Evolutionary conservation across 2,113 vertebrate genomes (phyloP).

Genomic region (Lipophrys pholis): DNA sequence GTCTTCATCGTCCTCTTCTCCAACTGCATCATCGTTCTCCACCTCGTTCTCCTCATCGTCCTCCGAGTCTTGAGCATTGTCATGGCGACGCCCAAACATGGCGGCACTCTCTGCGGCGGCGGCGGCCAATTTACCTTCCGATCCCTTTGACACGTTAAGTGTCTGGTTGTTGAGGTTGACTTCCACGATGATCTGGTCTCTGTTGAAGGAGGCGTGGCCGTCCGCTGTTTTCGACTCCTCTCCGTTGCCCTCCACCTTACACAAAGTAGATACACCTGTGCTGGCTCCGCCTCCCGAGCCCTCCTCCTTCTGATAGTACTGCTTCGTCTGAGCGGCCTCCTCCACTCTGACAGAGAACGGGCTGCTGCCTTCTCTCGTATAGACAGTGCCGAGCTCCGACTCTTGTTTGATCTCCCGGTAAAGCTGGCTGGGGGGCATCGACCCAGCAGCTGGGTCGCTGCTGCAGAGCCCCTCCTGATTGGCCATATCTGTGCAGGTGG

Average conservation of each 20-base stretch:
- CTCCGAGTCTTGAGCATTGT: conserved; percentile 79
- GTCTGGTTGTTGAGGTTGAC: conserved; percentile 99
- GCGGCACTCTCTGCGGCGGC: conserved; percentile 87
- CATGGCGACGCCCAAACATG: conserved; percentile 71
- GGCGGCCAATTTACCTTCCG: conserved; percentile 88
- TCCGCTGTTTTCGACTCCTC: conserved; percentile 82
- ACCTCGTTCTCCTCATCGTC: conserved; percentile 74
- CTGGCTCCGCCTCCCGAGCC: conserved; percentile 39
- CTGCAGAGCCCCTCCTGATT: conserved; percentile 69
- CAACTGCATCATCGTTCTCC: conserved; percentile 66
- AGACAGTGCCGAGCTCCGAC: conserved; percentile 88
- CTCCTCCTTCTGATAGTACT: conserved; percentile 91
- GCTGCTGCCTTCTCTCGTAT: conserved; percentile 87
- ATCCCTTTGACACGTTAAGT: conserved; percentile 97
- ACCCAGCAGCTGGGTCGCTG: conserved; percentile 35
- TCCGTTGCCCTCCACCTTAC: conserved; percentile 84
- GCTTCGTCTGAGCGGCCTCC: conserved; percentile 83
- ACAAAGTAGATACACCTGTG: conserved; percentile 63
- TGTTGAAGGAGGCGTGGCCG: conserved; percentile 88
- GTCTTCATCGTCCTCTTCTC: conserved; percentile 76
- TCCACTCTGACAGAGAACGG: conserved; percentile 90
- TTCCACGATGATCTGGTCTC: conserved; percentile 99
- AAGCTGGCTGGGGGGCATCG: conserved; percentile 73
- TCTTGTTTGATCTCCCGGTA: conserved; percentile 95
- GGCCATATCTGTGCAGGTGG: conserved; percentile 82